Conservation (phyloP, 2,888 invertebrate species). For the Biston betularia region DNA sequence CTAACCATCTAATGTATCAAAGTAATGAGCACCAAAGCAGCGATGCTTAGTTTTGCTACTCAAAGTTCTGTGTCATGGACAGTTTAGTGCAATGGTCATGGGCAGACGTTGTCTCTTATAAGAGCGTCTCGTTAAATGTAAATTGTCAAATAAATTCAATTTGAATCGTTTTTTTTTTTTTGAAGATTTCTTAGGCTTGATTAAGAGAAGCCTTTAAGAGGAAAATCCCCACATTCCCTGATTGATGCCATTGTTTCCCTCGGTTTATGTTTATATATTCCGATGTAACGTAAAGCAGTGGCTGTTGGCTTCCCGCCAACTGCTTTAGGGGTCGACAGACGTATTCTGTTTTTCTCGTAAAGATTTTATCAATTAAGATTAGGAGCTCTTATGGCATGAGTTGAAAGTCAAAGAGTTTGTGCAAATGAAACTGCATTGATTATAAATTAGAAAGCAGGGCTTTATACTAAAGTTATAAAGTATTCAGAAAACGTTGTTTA, state of each 20-base stretch:
- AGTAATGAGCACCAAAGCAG: no score
- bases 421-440: background rate
- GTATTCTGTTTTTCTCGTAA: constrained; percentile 30
- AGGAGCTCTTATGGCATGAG: constrained; percentile 30
- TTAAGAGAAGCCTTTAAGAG: constrained; percentile 11
- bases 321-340: constrained; percentile 26
- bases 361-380: constrained; percentile 42
- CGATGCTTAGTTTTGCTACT: no score
- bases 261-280: constrained; percentile 27
- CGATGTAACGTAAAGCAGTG: constrained; percentile 27
- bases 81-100: no score
- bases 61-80: no score
- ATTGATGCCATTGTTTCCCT: constrained; percentile 30
- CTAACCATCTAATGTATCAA: no score
- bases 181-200: constrained; percentile 1
- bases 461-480: no score
- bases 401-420: constrained; percentile 27
- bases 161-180: background rate
- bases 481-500: background rate
- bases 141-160: no score
- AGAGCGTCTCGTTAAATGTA: no score
- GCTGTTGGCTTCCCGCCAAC: constrained; percentile 31
- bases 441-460: background rate
- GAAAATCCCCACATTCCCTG: constrained; percentile 13
- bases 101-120: no score